Conservation (phyloP, 1,140 invertebrate species). For the Bathynomus jamesi region DNA sequence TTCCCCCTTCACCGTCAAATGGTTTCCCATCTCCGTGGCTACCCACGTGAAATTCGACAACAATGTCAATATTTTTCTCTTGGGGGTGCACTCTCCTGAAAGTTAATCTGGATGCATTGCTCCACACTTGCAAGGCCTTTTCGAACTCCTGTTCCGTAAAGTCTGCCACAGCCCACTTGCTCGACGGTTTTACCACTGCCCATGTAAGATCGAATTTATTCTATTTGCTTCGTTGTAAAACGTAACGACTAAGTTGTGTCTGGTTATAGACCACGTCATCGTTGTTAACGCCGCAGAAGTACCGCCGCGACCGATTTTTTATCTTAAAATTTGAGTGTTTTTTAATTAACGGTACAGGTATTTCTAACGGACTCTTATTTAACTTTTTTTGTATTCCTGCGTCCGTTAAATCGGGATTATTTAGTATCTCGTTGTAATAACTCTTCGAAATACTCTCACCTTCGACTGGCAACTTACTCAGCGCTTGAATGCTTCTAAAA, state of each 20-base stretch:
- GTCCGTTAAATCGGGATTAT: no score
- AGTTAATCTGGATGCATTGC: slow-evolving; percentile 33
- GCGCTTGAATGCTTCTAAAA: no score
- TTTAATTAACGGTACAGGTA: no score
- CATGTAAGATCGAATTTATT: slow-evolving; percentile 16
- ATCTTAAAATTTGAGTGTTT: no score
- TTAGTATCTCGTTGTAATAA: no score
- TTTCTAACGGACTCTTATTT: no score
- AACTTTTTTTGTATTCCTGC: no score
- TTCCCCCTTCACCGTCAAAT: slow-evolving; percentile 41
- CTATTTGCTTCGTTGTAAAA: slow-evolving; percentile 9
- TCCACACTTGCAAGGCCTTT: slow-evolving; percentile 37
- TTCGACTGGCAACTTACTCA: no score
- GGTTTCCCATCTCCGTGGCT: slow-evolving; percentile 39
- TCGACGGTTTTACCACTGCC: background rate
- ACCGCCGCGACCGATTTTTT: no score
- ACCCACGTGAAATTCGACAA: slow-evolving; percentile 35
- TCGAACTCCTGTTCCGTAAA: slow-evolving; percentile 13
- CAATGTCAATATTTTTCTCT: slow-evolving; percentile 24
- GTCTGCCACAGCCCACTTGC: background rate
- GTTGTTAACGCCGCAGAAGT: no score
- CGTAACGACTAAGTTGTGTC: slow-evolving; percentile 8
- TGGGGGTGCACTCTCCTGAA: slow-evolving; percentile 19
- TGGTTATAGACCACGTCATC: no score
- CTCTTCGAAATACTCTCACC: no score